Evolutionary conservation across 2,888 invertebrate species (phyloP).

Genomic region (Nephrotoma flavescens): DNA sequence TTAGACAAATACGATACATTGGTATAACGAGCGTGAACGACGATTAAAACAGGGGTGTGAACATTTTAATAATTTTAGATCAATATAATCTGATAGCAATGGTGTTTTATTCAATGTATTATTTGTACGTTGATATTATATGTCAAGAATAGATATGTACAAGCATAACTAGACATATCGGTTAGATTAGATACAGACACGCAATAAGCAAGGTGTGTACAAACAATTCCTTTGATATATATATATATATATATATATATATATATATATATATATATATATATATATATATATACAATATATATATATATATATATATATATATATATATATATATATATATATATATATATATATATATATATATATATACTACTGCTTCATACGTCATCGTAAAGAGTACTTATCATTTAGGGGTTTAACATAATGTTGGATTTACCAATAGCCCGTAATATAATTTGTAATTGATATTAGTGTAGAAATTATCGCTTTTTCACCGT

Average conservation of each 20-base stretch:
- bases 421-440: no score
- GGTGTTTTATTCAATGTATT: not conserved
- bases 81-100: not conserved
- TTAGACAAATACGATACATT: not conserved
- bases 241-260: not conserved
- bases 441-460: no score
- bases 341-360: not conserved
- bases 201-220: not conserved
- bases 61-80: not conserved
- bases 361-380: not conserved
- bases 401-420: no score
- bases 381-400: no score
- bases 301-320: not conserved
- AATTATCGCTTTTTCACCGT: no score
- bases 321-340: not conserved
- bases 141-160: not conserved
- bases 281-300: no score
- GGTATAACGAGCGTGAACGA: not conserved
- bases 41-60: not conserved
- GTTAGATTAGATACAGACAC: not conserved
- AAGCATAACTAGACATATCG: not conserved
- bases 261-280: not conserved
- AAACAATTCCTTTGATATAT: not conserved
- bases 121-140: not conserved
- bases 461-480: no score